Conservation (phyloP, 2,797 vertebrate genomes). For the Triplophysa bombifrons region DNA sequence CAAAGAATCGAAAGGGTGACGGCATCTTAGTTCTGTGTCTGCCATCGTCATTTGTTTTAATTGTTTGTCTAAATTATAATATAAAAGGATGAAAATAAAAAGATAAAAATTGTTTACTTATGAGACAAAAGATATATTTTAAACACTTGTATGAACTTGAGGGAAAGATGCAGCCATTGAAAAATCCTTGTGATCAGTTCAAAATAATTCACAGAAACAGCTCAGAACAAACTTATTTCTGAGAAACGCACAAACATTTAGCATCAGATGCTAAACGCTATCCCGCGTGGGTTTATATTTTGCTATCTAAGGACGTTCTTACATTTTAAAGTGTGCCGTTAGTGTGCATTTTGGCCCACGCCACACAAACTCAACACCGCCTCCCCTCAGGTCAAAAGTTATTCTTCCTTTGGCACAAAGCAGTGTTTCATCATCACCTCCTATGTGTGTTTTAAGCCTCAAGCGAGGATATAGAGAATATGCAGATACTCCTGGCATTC, state of each 20-base stretch:
- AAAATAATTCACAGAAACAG: not conserved
- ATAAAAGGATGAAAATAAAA: no score
- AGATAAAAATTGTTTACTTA: not conserved
- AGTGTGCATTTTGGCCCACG: not conserved
- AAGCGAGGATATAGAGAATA: not conserved
- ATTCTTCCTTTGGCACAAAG: not conserved
- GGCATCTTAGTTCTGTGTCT: no score
- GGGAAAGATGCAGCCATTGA: not conserved
- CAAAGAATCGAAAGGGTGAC: no score
- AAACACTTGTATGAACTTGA: not conserved
- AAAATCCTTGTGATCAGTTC: not conserved
- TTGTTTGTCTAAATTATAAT: no score
- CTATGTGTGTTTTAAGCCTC: not conserved
- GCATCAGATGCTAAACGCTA: not conserved
- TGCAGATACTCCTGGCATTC: conserved; percentile 60
- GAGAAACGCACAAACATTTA: not conserved
- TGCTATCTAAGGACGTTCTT: not conserved
- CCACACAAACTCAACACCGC: not conserved
- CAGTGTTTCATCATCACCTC: not conserved
- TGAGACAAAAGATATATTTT: no score
- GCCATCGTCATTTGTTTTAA: no score
- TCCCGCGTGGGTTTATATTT: not conserved
- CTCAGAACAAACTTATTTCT: not conserved
- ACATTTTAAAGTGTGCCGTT: not conserved
- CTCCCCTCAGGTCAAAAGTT: not conserved